phyloP scores from a whole-genome alignment of 2,113 vertebrate species.

The Camelus dromedarius region DNA sequence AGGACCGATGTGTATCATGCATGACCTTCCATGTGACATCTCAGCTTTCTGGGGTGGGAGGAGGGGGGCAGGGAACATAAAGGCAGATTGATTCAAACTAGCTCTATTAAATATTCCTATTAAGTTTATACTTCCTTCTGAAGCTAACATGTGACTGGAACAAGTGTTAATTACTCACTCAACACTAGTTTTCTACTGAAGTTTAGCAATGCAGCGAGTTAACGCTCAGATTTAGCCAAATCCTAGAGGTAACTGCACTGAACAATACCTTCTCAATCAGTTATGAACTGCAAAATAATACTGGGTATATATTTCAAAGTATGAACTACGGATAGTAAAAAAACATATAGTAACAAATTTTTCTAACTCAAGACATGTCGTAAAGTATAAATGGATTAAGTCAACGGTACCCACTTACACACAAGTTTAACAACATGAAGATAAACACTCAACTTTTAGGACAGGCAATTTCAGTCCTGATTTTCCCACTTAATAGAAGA shows the following conservation, averaged over 20 bases:
- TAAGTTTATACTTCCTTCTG: not conserved
- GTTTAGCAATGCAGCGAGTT: not conserved
- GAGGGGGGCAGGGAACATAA: not conserved
- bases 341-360: not conserved
- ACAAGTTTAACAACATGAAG: not conserved
- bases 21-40: too few relatives aligned
- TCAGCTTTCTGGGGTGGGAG: not conserved
- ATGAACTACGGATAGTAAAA: not conserved
- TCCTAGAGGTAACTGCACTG: not conserved
- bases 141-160: not conserved
- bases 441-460: not conserved
- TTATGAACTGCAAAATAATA: not conserved
- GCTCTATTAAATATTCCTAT: not conserved
- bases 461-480: not conserved
- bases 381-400: not conserved
- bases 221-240: not conserved
- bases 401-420: constrained; percentile 9
- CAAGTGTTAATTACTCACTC: not conserved
- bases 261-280: not conserved
- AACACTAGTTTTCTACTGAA: not conserved
- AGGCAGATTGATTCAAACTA: not conserved
- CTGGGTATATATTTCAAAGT: not conserved
- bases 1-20: rapidly evolving
- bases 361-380: not conserved
- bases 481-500: not conserved